Percentiles rank a stretch among this genome's conserved stretches.
Evolutionary conservation across 1,140 invertebrate genomes (phyloP).

Genomic region (Globodera rostochiensis): DNA sequence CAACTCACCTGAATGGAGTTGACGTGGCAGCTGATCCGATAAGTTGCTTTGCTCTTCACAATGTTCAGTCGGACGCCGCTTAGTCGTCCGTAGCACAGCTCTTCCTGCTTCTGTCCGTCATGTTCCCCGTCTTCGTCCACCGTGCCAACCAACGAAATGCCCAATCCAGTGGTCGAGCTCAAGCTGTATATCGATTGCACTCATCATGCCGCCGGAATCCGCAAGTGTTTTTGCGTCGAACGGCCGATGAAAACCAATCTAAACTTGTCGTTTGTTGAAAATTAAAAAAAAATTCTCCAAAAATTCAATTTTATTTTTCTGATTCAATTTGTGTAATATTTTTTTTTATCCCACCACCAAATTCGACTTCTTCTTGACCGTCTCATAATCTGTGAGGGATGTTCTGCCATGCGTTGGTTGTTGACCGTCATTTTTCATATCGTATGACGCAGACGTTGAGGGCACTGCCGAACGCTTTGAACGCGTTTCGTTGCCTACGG

Average conservation of each 20-base stretch:
- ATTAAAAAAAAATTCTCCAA: neutral
- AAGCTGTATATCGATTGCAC: neutral
- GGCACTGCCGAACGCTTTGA: neutral
- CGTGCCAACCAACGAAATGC: conserved; percentile 80
- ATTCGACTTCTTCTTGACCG: too few species aligned
- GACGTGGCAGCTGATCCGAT: conserved; percentile 77
- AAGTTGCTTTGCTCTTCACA: conserved; percentile 72
- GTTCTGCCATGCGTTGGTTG: too few species aligned
- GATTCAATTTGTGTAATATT: too few species aligned
- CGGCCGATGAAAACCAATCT: neutral
- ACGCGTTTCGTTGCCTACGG: too few species aligned
- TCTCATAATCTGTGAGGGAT: too few species aligned
- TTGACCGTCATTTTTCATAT: too few species aligned
- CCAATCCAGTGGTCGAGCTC: conserved; percentile 71
- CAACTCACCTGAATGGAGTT: conserved; percentile 77
- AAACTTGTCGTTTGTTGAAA: neutral
- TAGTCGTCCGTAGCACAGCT: conserved; percentile 79
- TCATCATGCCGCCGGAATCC: neutral
- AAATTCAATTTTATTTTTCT: neutral
- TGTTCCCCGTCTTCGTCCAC: neutral
- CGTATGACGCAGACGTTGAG: conserved; percentile 1
- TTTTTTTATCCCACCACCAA: too few species aligned
- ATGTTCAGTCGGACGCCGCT: conserved; percentile 71
- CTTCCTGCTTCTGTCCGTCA: conserved; percentile 72
- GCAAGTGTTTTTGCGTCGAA: neutral